phyloP scores from a whole-genome alignment of 2,888 invertebrate species.

The Anticlea derivata region DNA sequence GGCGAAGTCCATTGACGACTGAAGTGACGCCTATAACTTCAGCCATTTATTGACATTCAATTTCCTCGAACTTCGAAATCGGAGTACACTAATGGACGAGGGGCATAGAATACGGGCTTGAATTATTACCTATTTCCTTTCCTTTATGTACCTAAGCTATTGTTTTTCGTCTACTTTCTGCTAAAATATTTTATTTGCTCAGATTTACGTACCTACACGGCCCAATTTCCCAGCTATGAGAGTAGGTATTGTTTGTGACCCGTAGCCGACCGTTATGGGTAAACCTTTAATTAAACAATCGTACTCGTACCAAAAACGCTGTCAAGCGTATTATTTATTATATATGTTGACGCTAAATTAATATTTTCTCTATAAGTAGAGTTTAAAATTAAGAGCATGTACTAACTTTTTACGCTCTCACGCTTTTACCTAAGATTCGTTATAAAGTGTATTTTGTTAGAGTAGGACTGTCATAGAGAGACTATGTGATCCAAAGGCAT shows the following conservation, averaged over 20 bases:
- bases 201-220: conserved; percentile 1
- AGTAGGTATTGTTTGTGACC: neutral
- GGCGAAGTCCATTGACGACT: conserved; percentile 7
- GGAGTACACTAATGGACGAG: conserved; percentile 35
- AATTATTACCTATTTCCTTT: conserved; percentile 22
- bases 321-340: neutral
- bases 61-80: conserved; percentile 44
- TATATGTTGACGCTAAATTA: no score
- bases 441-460: no score
- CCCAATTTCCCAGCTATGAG: conserved; percentile 1
- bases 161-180: conserved; percentile 10
- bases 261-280: neutral
- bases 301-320: neutral
- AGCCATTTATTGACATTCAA: conserved; percentile 45
- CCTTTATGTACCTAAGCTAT: conserved; percentile 21
- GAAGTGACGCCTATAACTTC: conserved; percentile 11
- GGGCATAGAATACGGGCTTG: conserved; percentile 26
- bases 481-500: no score
- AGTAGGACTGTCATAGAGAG: no score
- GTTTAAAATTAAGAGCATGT: no score
- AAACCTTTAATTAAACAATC: conserved; percentile 2
- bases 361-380: no score
- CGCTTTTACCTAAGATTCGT: no score
- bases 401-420: no score
- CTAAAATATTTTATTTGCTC: conserved; percentile 6